A percentile compares a stretch with the other conserved stretches of the same genome.
phyloP scores from a whole-genome alignment of 2,888 invertebrate species.

The Eugnorisma glareosa region DNA sequence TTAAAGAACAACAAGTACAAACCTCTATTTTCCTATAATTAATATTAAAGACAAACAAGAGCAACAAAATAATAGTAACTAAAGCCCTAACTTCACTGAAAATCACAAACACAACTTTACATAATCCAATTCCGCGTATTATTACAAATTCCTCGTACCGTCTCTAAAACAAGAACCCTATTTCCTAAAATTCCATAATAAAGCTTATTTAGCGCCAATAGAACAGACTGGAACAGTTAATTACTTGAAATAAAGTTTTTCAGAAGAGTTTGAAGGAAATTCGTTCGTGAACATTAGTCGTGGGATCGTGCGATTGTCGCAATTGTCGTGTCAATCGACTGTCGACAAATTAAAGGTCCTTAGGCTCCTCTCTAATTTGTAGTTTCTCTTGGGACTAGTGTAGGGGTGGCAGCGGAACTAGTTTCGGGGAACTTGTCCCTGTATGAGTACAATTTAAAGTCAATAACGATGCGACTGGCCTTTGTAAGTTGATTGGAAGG shows the following conservation, averaged over 20 bases:
- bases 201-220: constrained; percentile 43
- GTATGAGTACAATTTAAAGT: not conserved
- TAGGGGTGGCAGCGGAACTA: constrained; percentile 46
- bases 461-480: not conserved
- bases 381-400: constrained; percentile 48
- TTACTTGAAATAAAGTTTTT: constrained; percentile 59
- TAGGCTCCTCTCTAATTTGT: constrained; percentile 62
- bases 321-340: constrained; percentile 59
- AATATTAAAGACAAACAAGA: not conserved
- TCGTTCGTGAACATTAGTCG: constrained; percentile 48
- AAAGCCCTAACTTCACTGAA: constrained; percentile 20
- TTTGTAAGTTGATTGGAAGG: too few species aligned
- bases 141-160: constrained; percentile 30
- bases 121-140: constrained; percentile 40
- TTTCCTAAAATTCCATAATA: constrained; percentile 36
- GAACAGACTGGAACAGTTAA: constrained; percentile 47
- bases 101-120: constrained; percentile 39
- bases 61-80: constrained; percentile 8
- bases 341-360: constrained; percentile 64
- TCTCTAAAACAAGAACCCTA: constrained; percentile 25
- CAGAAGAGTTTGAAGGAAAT: constrained; percentile 43
- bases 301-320: constrained; percentile 56
- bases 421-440: not conserved
- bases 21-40: not conserved
- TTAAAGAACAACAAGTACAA: not conserved